Base-by-base conservation (phyloP, 2,113 vertebrate genomes). In the Mastomys natalensis region DNA sequence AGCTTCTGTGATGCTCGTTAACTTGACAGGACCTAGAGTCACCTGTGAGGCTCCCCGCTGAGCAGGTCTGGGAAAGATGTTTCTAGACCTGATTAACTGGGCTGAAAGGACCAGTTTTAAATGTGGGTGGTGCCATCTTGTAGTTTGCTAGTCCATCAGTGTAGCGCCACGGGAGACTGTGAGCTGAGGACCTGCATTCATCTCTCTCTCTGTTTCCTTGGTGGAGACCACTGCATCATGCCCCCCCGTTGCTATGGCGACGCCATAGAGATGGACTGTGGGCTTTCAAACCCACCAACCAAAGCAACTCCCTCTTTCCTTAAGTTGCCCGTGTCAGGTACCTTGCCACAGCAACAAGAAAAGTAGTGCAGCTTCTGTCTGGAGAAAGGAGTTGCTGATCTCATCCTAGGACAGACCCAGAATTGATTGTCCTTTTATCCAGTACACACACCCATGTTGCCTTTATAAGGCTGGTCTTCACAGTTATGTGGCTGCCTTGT, bases 401-500 rank as follows among this genome's bases (percentile, higher is more conserved):
- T 72, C 48, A 64, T 43, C 16, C 62, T 55, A 9, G 12, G 37
- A 24, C 24, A 51, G n/a, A 24, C 17, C 34, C 31, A 77, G 37
- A 43, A 43, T 40, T 19, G 53, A 43, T 37, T 24, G 66, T 51
- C 40, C 45, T 62, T 62, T 45, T 19, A 9, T 43, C 55, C 43
- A 45, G 7, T 0, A 45, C 19, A 0, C 68, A 5, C 70, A 51
- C 1, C 43, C 31, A 15, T 29, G 31, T 10, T 8, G 5, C 58
- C 73, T 85, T 5, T 1, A 1, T 7, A 60, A 87, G n/a, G 31
- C 24, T 0, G 16, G 21, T 12, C 62, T 45, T 4, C 16, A n/a
- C 68, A 89, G 10, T 66, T 40, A 0, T 0, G 0, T 48, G 91
- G 43, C 34, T 10, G 31, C 37, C 68, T 55, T 13, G 8, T 4